phyloP scores from a whole-genome alignment of 2,888 invertebrate species.

The Neoaliturus tenellus region DNA sequence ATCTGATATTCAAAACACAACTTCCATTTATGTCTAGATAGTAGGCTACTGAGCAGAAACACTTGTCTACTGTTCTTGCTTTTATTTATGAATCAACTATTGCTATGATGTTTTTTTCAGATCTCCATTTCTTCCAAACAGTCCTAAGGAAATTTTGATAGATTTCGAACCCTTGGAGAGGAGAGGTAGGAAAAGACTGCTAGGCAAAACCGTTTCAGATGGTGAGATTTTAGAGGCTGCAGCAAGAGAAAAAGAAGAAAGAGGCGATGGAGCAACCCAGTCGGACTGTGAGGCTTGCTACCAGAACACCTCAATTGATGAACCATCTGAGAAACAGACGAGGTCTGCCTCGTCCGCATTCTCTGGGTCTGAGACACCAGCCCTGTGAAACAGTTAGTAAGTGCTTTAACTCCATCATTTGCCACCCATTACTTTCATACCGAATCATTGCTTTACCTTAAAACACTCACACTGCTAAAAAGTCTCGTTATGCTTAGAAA shows the following conservation, averaged over 20 bases:
- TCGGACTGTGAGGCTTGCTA: conserved; percentile 72
- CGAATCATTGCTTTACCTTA: no score
- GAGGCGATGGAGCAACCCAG: conserved; percentile 70
- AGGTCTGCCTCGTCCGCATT: conserved; percentile 54
- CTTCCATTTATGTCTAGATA: no score
- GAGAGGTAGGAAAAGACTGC: conserved; percentile 67
- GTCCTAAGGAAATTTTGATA: conserved; percentile 85
- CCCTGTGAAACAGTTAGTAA: conserved; percentile 60
- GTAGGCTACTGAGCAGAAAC: no score
- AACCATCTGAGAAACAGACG: conserved; percentile 56
- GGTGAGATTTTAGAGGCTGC: conserved; percentile 83
- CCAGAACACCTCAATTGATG: conserved; percentile 62
- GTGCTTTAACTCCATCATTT: no score
- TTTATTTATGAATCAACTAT: no score
- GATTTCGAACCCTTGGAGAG: conserved; percentile 85
- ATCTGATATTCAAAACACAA: no score
- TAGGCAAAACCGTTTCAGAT: conserved; percentile 88
- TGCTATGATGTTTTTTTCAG: no score
- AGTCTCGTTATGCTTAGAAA: no score
- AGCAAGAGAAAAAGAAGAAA: conserved; percentile 72
- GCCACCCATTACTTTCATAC: no score
- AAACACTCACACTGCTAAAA: no score
- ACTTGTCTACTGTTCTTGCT: no score
- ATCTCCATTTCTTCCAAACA: conserved; percentile 64
- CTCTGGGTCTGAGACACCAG: conserved; percentile 57